Percentiles rank a stretch among this genome's conserved stretches.
These are phyloP conservation scores for Ginglymostoma cirratum DNA, from an alignment of 2,113 vertebrate species.

Conservation along the genomic window DNA sequence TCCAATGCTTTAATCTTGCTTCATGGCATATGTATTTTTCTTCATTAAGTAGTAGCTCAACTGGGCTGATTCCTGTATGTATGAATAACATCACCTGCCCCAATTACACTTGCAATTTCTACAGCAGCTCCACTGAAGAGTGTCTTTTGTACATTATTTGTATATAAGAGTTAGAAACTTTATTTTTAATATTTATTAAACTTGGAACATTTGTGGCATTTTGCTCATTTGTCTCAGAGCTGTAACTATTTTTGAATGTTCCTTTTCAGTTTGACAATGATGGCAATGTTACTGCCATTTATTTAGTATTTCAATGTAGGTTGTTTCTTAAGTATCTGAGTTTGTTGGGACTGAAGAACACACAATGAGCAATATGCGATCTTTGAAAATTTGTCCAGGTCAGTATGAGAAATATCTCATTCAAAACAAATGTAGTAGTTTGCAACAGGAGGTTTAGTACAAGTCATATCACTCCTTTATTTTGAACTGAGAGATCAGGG, in stretches of 20 bases:
- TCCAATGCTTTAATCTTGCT: slow-evolving; percentile 18
- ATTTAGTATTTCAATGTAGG: not conserved
- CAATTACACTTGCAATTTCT: slow-evolving; percentile 35
- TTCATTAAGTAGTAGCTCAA: not conserved
- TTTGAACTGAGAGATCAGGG: not conserved
- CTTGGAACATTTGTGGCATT: slow-evolving; percentile 68
- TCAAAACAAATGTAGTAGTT: not conserved
- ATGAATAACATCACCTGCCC: slow-evolving; percentile 19
- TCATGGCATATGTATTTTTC: not conserved
- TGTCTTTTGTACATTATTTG: slow-evolving; percentile 71
- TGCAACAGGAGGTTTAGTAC: not conserved
- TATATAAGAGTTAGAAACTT: slow-evolving; percentile 76
- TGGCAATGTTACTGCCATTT: not conserved
- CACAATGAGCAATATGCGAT: not conserved
- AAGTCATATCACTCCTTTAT: not conserved
- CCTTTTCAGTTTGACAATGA: not conserved
- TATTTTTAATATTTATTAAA: slow-evolving; percentile 95
- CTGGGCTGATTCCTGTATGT: slow-evolving; percentile 29
- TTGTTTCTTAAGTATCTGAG: not conserved
- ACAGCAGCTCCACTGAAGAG: slow-evolving; percentile 48
- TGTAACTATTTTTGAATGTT: slow-evolving; percentile 22
- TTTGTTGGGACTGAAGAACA: slow-evolving; percentile 3
- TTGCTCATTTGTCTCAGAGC: slow-evolving; percentile 51
- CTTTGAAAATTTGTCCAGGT: not conserved
- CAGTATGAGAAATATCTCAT: not conserved